phyloP scores from a whole-genome alignment of 2,888 invertebrate species.

The Protophormia terraenovae region DNA sequence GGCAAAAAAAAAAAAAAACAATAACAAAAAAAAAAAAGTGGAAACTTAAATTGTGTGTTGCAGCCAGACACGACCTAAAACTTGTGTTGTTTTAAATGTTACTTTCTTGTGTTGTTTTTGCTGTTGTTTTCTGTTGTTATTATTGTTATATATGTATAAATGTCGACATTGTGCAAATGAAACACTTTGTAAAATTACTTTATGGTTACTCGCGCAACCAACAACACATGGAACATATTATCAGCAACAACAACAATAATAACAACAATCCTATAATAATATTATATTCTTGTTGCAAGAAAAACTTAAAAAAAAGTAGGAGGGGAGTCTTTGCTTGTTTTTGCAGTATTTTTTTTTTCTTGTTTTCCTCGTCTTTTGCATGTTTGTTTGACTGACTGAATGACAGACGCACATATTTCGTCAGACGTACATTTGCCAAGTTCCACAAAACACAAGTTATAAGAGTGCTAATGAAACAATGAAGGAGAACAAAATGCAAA shows the following conservation, averaged over 20 bases:
- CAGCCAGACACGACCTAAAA: constrained; percentile 64
- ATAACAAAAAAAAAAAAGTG: constrained; percentile 36
- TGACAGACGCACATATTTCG: constrained; percentile 45
- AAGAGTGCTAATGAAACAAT: constrained; percentile 58
- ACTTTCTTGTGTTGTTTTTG: constrained; percentile 44
- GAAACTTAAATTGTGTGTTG: constrained; percentile 59
- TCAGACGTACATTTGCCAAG: background rate
- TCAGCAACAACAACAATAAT: constrained; percentile 41
- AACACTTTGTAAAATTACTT: constrained; percentile 65
- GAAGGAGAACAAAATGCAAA: background rate
- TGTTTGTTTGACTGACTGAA: constrained; percentile 57
- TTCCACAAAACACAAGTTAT: background rate
- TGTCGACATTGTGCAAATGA: constrained; percentile 66
- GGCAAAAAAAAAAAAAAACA: constrained; percentile 8
- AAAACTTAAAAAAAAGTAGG: constrained; percentile 58
- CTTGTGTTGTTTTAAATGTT: constrained; percentile 57
- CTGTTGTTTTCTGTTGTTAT: background rate
- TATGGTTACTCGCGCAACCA: constrained; percentile 61
- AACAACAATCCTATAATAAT: constrained; percentile 47
- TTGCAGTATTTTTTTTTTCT: constrained; percentile 16
- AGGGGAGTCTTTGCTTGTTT: constrained; percentile 52
- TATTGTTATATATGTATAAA: constrained; percentile 48
- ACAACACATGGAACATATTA: constrained; percentile 61
- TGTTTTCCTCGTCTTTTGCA: constrained; percentile 57
- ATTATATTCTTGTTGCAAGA: constrained; percentile 42